Evolutionary conservation across 1,140 invertebrate genomes (phyloP), one percentile per base, ranked within the genome.

Genomic region (Ericerus pela): DNA sequence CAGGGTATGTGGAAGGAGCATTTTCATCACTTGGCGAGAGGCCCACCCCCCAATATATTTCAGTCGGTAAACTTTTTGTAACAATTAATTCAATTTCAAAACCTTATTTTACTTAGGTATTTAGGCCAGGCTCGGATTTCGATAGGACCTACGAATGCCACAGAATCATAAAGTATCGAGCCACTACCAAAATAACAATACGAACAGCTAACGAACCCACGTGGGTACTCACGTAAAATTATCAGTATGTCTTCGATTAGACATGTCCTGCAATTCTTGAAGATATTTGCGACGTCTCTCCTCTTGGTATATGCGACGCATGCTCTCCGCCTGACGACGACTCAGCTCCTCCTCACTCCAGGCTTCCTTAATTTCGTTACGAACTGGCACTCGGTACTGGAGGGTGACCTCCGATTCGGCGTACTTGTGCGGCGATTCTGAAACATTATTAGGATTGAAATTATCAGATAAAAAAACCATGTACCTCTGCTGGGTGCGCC

Each of bases 391-490:
- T 66, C 82, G 78, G 76, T 91, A 94, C 70, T 92, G 88, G 67
- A 94, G 89, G 65, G 88, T 94, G 64, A 94, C 88, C 72, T 92
- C 85, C 63, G 85, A 82, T 72, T 90, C 86, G 63, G 87, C 81
- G 76, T 90, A 94, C 62, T 83, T 81, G 65, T 84, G 80, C 38
- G 82, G 83, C 59, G 85, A 88, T 75, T 87, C 87, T 89, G 66
- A 5, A 41, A 33, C 38, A 12, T 14, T 27, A 58, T 30, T 10
- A 56, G n/a, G 4, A 14, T 14, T 20, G 28, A 56, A 2, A 18
- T n/a, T 16, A 41, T 41, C n/a, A 14, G n/a, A 41, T 41, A 16
- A 16, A 41, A n/a, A 20, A n/a, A 41, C 37, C n/a, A 10, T 10
- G 31, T 33, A 33, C 31, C 8, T 33, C 31, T 33, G 31, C n/a